These are phyloP conservation scores for Brachionus calyciflorus DNA, from an alignment of 1,140 invertebrate species.

Conservation along the genomic window DNA sequence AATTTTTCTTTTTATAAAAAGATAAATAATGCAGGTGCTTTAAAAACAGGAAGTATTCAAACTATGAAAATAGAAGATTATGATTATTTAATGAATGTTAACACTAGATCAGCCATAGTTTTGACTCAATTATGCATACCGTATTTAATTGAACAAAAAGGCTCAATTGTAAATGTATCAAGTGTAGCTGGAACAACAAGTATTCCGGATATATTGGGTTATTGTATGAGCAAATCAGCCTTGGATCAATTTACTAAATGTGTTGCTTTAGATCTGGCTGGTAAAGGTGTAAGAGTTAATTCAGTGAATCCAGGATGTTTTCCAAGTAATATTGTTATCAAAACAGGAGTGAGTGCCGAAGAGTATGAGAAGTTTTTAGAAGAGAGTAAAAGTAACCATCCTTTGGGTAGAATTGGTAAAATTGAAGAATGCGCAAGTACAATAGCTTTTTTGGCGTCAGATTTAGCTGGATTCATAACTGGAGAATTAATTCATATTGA, in stretches of 20 bases:
- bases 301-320: constrained; percentile 72
- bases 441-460: constrained; percentile 80
- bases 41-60: constrained; percentile 77
- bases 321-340: constrained; percentile 73
- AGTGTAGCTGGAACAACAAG: constrained; percentile 8
- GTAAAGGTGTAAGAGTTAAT: constrained; percentile 78
- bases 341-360: constrained; percentile 70
- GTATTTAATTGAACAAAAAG: constrained; percentile 49
- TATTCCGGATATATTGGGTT: constrained; percentile 66
- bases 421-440: constrained; percentile 73
- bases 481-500: constrained; percentile 76
- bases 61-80: constrained; percentile 76
- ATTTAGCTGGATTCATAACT: constrained; percentile 75
- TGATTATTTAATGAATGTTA: constrained; percentile 77
- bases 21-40: constrained; percentile 85
- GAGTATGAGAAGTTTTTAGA: constrained; percentile 71
- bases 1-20: no score
- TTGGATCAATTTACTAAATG: constrained; percentile 84
- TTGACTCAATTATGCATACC: constrained; percentile 50
- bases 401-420: constrained; percentile 74
- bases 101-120: constrained; percentile 66
- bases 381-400: constrained; percentile 73
- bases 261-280: constrained; percentile 70
- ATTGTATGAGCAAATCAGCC: constrained; percentile 82
- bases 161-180: constrained; percentile 50